Base-by-base conservation (phyloP, 2,797 vertebrate genomes). In the Poeciliopsis turneri region DNA sequence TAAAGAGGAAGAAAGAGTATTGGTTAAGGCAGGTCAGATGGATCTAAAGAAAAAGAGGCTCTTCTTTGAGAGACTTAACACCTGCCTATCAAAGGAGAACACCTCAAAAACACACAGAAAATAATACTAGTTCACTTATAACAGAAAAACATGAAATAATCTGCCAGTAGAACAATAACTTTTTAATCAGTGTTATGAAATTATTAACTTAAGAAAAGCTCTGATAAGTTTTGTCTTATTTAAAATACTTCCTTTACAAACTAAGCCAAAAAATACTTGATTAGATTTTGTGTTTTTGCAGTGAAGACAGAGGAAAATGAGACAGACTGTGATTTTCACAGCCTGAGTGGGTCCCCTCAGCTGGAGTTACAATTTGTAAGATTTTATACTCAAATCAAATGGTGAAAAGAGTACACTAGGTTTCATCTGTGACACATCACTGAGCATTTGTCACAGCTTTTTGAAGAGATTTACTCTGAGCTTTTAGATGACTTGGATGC, bases 11-110 rank as follows among this genome's bases (percentile, higher is more conserved):
- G 68, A 73, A 59, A 46, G 47, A 81, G 68, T 28, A 79, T 87
- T 86, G 78, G 76, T 80, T 78, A 81, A 81, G 90, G 82, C 89
- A 92, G 93, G 93, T 92, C 89, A 86, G 90, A 87, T 81, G 89
- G 88, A 92, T 71, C 66, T 41, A 78, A 74, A 59, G 47, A 47
- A 68, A 12, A 59, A 64, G 75, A 75, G 81, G 87, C 18, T 79
- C 80, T 59, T 91, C 59, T 69, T 6, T 25, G 53, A 66, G 79
- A 59, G 78, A 92, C 87, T 90, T 89, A 61, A 81, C 92, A 91
- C 86, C 90, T 87, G 90, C 79, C 78, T 68, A 53, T 89, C 72
- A 86, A 87, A 82, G 78, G 82, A 30, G 39, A 39, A 72, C 46
- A 47, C 51, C 23, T 10, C 23, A 10, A 25, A 53, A 53, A 53